Evolutionary conservation across 2,888 invertebrate genomes (phyloP).

Genomic region (Cyclophora punctaria): DNA sequence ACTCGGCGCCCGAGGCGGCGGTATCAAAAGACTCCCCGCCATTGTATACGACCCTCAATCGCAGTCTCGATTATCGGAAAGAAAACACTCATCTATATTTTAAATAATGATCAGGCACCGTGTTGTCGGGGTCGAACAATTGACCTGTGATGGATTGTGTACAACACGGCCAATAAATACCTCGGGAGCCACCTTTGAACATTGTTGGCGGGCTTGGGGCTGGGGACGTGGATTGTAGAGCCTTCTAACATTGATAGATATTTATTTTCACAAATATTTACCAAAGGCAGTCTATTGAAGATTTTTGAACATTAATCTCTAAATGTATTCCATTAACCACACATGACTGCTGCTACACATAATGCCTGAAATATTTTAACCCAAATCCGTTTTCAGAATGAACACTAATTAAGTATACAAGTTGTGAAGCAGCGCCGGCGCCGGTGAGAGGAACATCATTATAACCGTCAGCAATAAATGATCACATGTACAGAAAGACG

Average conservation of each 20-base stretch:
- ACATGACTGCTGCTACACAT: no score
- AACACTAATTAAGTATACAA: conserved; percentile 20
- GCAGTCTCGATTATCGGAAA: conserved; percentile 72
- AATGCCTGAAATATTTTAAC: background rate
- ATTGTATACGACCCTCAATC: conserved; percentile 69
- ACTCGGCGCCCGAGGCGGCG: conserved; percentile 55
- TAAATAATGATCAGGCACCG: conserved; percentile 69
- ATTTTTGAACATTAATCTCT: no score
- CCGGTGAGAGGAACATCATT: conserved; percentile 17
- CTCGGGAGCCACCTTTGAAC: conserved; percentile 43
- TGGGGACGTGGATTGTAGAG: no score
- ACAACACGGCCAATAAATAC: conserved; percentile 55
- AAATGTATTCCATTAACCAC: no score
- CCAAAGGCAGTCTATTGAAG: no score
- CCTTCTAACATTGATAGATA: no score
- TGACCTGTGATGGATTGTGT: conserved; percentile 62
- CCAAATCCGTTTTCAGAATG: conserved; percentile 10
- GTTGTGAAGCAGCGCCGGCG: conserved; percentile 8
- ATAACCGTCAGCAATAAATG: conserved; percentile 22
- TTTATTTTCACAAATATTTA: no score
- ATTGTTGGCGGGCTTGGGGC: conserved; percentile 7
- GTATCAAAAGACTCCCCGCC: conserved; percentile 49
- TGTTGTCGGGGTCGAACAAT: conserved; percentile 44
- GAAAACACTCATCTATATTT: conserved; percentile 76
- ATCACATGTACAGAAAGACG: conserved; percentile 25